Conservation (phyloP, 2,888 invertebrate genomes). For the Dicyrtomina minuta region DNA sequence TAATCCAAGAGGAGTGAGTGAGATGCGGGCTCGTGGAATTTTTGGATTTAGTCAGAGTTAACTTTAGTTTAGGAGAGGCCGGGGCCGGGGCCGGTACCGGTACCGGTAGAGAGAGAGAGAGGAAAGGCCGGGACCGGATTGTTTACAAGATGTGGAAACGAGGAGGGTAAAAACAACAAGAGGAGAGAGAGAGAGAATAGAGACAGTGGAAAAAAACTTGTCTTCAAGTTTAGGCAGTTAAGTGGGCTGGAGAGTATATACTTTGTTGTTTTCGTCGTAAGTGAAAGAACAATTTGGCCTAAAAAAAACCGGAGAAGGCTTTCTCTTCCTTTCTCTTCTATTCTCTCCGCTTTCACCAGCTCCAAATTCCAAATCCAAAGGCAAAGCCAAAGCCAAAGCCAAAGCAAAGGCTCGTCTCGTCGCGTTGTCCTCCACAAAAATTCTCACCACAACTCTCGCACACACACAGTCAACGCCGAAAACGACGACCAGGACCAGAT, state of each 20-base stretch:
- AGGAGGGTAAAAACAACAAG: neutral
- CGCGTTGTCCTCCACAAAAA: too few species aligned
- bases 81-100: neutral
- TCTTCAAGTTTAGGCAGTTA: slow-evolving; percentile 30
- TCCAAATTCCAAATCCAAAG: too few species aligned
- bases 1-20: slow-evolving; percentile 20
- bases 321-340: slow-evolving; percentile 16
- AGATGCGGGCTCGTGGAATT: too few species aligned
- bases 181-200: neutral
- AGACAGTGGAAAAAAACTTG: slow-evolving; percentile 26
- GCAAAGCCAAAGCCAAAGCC: too few species aligned
- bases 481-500: too few species aligned
- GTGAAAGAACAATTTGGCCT: slow-evolving; percentile 35
- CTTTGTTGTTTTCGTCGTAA: too few species aligned
- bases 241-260: slow-evolving; percentile 25
- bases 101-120: neutral
- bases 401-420: too few species aligned
- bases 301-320: slow-evolving; percentile 21
- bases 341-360: slow-evolving; percentile 17
- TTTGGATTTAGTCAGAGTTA: slow-evolving; percentile 19
- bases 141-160: neutral
- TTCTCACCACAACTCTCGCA: too few species aligned
- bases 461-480: too few species aligned
- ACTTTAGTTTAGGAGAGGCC: slow-evolving; percentile 13
- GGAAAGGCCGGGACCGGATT: neutral